phyloP scores from a whole-genome alignment of 2,888 invertebrate species.

The Apocheima hispidaria region DNA sequence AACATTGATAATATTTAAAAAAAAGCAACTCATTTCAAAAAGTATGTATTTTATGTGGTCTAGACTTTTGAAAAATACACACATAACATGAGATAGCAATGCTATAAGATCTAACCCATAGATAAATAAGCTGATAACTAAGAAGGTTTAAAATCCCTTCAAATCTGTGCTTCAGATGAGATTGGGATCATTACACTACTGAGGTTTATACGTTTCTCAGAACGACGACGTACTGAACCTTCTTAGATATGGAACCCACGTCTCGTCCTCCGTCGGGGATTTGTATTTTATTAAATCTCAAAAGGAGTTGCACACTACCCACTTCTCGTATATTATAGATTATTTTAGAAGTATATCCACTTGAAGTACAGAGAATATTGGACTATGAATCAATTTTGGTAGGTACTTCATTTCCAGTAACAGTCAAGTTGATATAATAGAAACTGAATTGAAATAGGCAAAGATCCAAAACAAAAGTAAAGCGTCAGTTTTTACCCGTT shows the following conservation, averaged over 20 bases:
- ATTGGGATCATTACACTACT: slow-evolving; percentile 10
- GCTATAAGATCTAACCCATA: slow-evolving; percentile 6
- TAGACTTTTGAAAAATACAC: not conserved
- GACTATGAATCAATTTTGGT: not conserved
- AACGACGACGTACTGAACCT: slow-evolving; percentile 7
- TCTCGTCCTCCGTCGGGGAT: slow-evolving; percentile 30
- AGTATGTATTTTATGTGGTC: not conserved
- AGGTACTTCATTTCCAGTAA: no score
- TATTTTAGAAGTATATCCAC: not conserved
- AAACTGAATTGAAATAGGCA: no score
- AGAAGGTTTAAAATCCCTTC: slow-evolving; percentile 9
- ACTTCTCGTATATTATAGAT: slow-evolving; percentile 8
- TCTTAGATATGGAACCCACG: slow-evolving; percentile 33
- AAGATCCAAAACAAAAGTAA: no score
- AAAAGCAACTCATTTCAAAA: not conserved
- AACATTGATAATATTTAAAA: no score
- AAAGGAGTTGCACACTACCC: slow-evolving; percentile 20
- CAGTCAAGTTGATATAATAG: no score
- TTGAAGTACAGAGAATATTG: not conserved
- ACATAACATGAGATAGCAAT: no score
- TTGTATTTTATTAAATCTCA: slow-evolving; percentile 39
- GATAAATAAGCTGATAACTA: not conserved
- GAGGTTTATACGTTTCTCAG: slow-evolving; percentile 21
- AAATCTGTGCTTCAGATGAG: slow-evolving; percentile 12
- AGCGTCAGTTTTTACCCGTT: no score